A percentile compares a stretch with the other conserved stretches of the same genome.
These are phyloP conservation scores for Epinephelus awoara DNA, from an alignment of 2,797 vertebrate species.

Conservation along the genomic window DNA sequence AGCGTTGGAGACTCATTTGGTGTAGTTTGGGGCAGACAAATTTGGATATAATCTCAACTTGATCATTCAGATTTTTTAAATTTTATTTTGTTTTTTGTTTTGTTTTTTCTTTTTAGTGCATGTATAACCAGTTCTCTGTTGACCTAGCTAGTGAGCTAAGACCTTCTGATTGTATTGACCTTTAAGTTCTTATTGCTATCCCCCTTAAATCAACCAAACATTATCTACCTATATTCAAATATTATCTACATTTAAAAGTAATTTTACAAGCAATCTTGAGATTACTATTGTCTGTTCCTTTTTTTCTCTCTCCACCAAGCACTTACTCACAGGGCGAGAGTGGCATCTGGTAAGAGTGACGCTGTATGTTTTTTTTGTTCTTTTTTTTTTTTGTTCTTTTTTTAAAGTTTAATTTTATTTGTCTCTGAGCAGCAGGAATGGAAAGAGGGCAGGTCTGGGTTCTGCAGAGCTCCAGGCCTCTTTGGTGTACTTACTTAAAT, in stretches of 20 bases:
- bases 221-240: constrained; percentile 83
- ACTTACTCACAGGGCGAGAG: constrained; percentile 64
- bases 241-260: constrained; percentile 81
- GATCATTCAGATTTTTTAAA: constrained; percentile 48
- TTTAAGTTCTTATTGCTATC: constrained; percentile 71
- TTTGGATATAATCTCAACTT: constrained; percentile 62
- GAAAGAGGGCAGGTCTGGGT: constrained; percentile 55
- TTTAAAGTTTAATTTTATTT: constrained; percentile 67
- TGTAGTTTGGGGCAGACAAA: constrained; percentile 60
- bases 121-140: constrained; percentile 79
- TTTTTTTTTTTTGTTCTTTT: constrained; percentile 5
- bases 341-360: constrained; percentile 63
- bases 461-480: constrained; percentile 58
- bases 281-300: constrained; percentile 70
- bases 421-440: constrained; percentile 64
- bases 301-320: constrained; percentile 63
- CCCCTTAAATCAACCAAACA: constrained; percentile 81
- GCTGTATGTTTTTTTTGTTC: constrained; percentile 44
- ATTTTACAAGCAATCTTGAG: constrained; percentile 78
- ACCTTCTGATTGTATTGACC: constrained; percentile 86
- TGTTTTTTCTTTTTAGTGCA: constrained; percentile 71
- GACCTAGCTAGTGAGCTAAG: constrained; percentile 82
- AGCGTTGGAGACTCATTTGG: constrained; percentile 38
- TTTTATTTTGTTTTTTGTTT: background rate
- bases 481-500: constrained; percentile 73